Evolutionary conservation across 2,797 vertebrate genomes (phyloP), one percentile per base, ranked within the genome.

Genomic region (Mormyrus proboscirostris): DNA sequence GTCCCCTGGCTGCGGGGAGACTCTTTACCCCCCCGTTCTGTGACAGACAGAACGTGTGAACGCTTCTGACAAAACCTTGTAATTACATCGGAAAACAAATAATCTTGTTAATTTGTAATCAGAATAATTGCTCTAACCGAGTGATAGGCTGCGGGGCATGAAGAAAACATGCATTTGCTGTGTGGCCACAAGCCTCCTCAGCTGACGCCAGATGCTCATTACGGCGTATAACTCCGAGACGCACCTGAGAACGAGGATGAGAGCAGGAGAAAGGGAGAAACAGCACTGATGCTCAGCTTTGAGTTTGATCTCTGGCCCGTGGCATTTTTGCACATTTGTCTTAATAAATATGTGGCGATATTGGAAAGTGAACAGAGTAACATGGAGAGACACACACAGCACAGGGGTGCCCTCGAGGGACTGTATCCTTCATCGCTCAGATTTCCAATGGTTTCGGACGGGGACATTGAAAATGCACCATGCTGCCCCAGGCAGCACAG

Each of bases 81-180:
- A 38, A 82, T 82, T 88, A 57, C 38, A 33, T n/a, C 19, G 73
- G n/a, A 76, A 88, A 79, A 88, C 88, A 82, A 82, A 88, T 88
- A 88, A 88, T 41, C 73, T 88, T 88, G 73, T 82, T 88, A 82
- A 88, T 88, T 41, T 82, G 73, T 53, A 83, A 82, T 88, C 69
- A 82, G 50, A 83, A 83, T 82, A 88, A 88, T 82, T 88, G 73
- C 6, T 19, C 73, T 55, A 47, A 88, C 79, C 22, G 9, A 33
- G 22, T 4, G 47, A 76, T 50, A 88, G 50, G 51, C 88, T 57
- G 38, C 2, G 19, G 73, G 76, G 69, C 62, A 65, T 51, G 44
- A 25, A 25, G 47, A 19, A 59, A 79, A 55, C 73, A 38, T 41
- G 51, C 50, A 19, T 38, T 57, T 44, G 22, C 65, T 76, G 50